Conservation (phyloP, 1,140 invertebrate species). For the Drosophila chauvacae region DNA sequence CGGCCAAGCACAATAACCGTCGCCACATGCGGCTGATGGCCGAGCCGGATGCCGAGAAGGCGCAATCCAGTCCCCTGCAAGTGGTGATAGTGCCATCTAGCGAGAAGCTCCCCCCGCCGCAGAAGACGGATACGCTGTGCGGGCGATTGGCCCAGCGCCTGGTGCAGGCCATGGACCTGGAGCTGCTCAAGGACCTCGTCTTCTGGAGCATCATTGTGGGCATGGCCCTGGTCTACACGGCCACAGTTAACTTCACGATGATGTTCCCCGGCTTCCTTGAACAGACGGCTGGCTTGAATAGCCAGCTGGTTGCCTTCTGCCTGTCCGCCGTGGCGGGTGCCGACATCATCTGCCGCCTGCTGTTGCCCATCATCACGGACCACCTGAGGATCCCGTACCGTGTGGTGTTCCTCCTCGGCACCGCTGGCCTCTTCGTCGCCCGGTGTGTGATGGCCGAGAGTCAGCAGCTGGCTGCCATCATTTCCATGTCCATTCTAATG, state of each 20-base stretch:
- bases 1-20: constrained; percentile 67
- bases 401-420: constrained; percentile 86
- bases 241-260: constrained; percentile 89
- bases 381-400: constrained; percentile 87
- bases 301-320: constrained; percentile 87
- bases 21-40: constrained; percentile 61
- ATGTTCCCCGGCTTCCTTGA: constrained; percentile 89
- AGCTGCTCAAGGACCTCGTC: constrained; percentile 86
- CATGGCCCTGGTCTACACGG: constrained; percentile 87
- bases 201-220: constrained; percentile 89
- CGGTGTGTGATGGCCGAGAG: constrained; percentile 65
- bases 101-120: background rate
- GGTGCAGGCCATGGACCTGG: constrained; percentile 85
- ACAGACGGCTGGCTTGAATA: constrained; percentile 85
- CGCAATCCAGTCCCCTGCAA: constrained; percentile 33
- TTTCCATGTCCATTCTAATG: constrained; percentile 66
- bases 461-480: constrained; percentile 51
- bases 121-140: constrained; percentile 29
- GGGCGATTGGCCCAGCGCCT: constrained; percentile 60
- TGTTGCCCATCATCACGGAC: constrained; percentile 88
- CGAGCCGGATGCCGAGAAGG: constrained; percentile 51
- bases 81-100: constrained; percentile 35
- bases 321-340: constrained; percentile 88
- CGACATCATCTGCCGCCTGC: constrained; percentile 88
- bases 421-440: constrained; percentile 68